A percentile compares a stretch with the other conserved stretches of the same genome.
Evolutionary conservation across 1,140 invertebrate genomes (phyloP).

Genomic region (Lepidurus apus): DNA sequence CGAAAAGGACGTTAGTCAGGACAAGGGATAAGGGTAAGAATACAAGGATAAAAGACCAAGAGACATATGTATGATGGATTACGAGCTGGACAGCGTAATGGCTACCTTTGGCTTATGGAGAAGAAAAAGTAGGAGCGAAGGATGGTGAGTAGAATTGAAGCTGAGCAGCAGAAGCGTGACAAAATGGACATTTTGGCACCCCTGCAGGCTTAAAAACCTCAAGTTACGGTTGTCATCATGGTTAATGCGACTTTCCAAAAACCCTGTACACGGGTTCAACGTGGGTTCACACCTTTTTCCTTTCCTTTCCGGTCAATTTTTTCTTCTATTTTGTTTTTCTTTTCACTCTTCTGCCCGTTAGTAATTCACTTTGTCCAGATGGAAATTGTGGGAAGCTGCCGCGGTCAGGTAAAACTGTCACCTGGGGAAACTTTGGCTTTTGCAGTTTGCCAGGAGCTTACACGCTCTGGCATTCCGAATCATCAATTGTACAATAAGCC

Average conservation of each 20-base stretch:
- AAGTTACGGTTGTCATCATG: slow-evolving; percentile 18
- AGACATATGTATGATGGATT: not conserved
- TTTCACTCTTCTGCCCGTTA: not conserved
- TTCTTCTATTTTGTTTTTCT: not conserved
- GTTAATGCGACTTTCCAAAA: not conserved
- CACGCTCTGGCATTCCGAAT: not conserved
- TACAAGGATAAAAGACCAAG: not conserved
- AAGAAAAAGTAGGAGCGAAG: not conserved
- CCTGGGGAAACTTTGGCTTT: not conserved
- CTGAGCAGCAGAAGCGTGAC: slow-evolving; percentile 8
- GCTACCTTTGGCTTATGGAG: not conserved
- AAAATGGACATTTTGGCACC: not conserved
- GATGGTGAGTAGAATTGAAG: not conserved
- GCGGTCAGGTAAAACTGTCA: slow-evolving; percentile 2
- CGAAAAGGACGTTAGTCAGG: not conserved
- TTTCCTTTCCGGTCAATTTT: slow-evolving; percentile 9
- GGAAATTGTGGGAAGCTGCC: not conserved
- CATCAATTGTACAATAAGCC: slow-evolving; percentile 1
- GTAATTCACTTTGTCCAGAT: not conserved
- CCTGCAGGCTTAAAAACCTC: not conserved
- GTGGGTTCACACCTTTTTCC: not conserved
- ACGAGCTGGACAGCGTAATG: not conserved
- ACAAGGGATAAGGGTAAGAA: too few relatives aligned
- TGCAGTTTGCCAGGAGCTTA: not conserved
- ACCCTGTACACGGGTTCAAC: not conserved